These are phyloP conservation scores for Plotosus lineatus DNA, from an alignment of 2,113 vertebrate species.

Conservation along the genomic window DNA sequence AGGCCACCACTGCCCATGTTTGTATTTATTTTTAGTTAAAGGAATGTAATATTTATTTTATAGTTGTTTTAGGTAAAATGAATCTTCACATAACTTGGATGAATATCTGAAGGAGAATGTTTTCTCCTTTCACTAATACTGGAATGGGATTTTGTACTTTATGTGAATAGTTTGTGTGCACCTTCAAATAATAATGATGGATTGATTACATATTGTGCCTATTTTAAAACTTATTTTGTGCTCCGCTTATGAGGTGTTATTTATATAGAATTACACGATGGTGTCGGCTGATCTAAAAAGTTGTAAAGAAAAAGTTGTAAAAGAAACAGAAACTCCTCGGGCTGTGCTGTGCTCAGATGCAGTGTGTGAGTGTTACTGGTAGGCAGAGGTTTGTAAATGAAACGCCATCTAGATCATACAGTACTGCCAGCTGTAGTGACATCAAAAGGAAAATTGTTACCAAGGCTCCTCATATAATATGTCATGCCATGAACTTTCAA, in stretches of 20 bases:
- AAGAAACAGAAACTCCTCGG: constrained; percentile 31
- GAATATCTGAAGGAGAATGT: neutral
- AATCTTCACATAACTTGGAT: too few relatives aligned
- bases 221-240: constrained; percentile 23
- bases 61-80: neutral
- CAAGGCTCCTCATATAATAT: constrained; percentile 60
- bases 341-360: constrained; percentile 42
- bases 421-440: constrained; percentile 60
- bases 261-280: constrained; percentile 41
- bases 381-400: constrained; percentile 62
- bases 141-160: neutral
- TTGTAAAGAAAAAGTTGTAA: constrained; percentile 13
- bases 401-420: constrained; percentile 67
- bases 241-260: constrained; percentile 35
- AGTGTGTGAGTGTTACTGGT: constrained; percentile 54
- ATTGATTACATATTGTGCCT: neutral
- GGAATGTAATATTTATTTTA: neutral
- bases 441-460: constrained; percentile 62
- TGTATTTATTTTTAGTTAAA: neutral
- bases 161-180: constrained; percentile 1
- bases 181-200: constrained; percentile 9
- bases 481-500: constrained; percentile 62
- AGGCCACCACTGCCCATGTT: too few relatives aligned
- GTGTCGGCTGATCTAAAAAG: constrained; percentile 23
- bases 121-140: neutral